Conservation (phyloP, 64 coral and sea anemone genomes). For the Platygyra sinensis region DNA sequence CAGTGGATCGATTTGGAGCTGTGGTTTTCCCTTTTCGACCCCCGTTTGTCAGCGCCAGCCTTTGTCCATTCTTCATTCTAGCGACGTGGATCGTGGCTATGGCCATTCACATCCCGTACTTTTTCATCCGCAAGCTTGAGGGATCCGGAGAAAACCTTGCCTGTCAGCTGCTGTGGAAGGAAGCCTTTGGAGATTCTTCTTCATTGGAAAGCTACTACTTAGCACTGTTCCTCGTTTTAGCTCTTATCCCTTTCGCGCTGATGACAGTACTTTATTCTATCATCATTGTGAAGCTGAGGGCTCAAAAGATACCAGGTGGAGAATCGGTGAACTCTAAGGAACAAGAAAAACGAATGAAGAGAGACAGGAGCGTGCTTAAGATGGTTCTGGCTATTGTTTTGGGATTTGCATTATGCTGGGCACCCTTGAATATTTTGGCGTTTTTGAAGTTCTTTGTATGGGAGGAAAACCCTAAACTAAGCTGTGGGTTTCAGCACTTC, state of each 20-base stretch:
- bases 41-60: slow-evolving; percentile 5
- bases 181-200: slow-evolving; percentile 12
- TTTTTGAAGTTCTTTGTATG: slow-evolving; percentile 41
- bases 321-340: slow-evolving; percentile 21
- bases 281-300: slow-evolving; percentile 3
- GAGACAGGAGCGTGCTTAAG: slow-evolving; percentile 19
- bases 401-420: slow-evolving; percentile 36
- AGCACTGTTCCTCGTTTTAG: slow-evolving; percentile 19
- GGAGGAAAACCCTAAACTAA: background rate
- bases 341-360: slow-evolving; percentile 10
- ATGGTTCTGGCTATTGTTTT: slow-evolving; percentile 19
- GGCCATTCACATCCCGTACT: slow-evolving; percentile 27
- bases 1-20: slow-evolving; percentile 47
- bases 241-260: background rate
- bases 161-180: background rate
- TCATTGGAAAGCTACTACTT: background rate
- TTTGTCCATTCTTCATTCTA: slow-evolving; percentile 16
- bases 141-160: background rate
- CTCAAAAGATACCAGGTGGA: slow-evolving; percentile 19
- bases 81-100: slow-evolving; percentile 24
- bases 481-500: background rate
- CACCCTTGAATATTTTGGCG: background rate
- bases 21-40: slow-evolving; percentile 31
- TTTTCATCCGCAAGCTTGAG: background rate
- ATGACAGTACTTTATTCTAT: slow-evolving; percentile 32